Conservation (phyloP, 1,140 invertebrate species). For the Tetragnatha versicolor region DNA sequence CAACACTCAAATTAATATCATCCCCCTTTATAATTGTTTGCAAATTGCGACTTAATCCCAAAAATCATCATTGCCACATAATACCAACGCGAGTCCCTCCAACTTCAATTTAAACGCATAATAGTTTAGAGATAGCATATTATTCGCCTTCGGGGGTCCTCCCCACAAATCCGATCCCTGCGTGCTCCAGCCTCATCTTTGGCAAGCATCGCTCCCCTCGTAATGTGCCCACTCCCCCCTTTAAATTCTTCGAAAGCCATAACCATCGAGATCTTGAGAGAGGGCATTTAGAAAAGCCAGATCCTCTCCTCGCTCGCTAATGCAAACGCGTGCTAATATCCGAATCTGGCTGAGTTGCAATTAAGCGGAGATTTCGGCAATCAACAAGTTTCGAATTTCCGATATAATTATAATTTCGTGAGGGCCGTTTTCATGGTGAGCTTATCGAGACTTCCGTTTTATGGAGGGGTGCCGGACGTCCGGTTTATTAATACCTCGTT, state of each 20-base stretch:
- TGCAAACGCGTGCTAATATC: conserved; percentile 20
- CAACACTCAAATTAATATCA: too few species aligned
- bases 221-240: conserved; percentile 6
- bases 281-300: conserved; percentile 42
- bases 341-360: conserved; percentile 34
- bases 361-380: conserved; percentile 31
- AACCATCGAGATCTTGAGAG: conserved; percentile 39
- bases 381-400: conserved; percentile 53
- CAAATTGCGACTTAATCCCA: too few species aligned
- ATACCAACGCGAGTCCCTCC: too few species aligned
- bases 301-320: neutral
- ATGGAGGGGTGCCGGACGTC: neutral
- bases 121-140: too few species aligned
- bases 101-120: too few species aligned
- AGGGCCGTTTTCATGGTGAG: neutral
- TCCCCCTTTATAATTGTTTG: too few species aligned
- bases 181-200: too few species aligned
- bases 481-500: conserved; percentile 37
- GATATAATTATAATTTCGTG: conserved; percentile 48
- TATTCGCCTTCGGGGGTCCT: too few species aligned
- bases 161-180: too few species aligned
- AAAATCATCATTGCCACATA: too few species aligned
- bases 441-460: neutral
- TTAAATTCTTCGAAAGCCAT: neutral
- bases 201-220: too few species aligned